A percentile compares a stretch with the other conserved stretches of the same genome.
phyloP scores from a whole-genome alignment of 2,113 vertebrate genomes.

The Caretta caretta region DNA sequence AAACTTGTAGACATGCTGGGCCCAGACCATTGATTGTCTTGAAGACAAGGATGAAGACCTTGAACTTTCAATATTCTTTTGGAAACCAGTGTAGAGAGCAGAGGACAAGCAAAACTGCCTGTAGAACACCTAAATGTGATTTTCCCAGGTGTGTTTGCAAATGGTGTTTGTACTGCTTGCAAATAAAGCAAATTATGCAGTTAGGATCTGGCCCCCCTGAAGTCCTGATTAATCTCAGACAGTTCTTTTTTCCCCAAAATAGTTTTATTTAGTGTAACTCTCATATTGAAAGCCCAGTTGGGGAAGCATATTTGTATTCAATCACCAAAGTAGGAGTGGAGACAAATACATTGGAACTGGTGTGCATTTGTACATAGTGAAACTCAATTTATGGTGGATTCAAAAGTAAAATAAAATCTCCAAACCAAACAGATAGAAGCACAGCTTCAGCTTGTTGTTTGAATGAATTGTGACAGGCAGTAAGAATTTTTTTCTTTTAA shows the following conservation, averaged over 20 bases:
- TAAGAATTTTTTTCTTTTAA: neutral
- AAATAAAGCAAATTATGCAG: conserved; percentile 17
- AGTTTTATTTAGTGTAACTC: neutral
- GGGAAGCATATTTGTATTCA: neutral
- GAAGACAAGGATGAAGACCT: neutral
- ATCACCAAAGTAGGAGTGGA: neutral
- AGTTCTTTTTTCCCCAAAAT: conserved; percentile 3
- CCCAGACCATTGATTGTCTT: neutral
- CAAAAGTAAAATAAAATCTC: neutral
- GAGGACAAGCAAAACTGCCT: conserved; percentile 23
- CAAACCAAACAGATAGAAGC: neutral
- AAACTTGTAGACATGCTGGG: neutral
- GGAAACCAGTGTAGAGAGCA: neutral
- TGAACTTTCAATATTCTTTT: neutral
- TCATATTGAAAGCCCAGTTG: neutral
- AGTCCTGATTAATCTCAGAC: neutral
- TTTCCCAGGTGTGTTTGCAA: conserved; percentile 34
- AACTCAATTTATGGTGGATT: neutral
- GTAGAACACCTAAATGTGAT: conserved; percentile 58
- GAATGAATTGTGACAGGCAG: neutral
- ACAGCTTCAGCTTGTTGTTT: neutral
- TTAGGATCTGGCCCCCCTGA: neutral
- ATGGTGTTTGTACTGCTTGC: conserved; percentile 57
- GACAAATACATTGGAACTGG: neutral
- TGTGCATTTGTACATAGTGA: neutral